Evolutionary conservation across 1,140 invertebrate genomes (phyloP).

Genomic region (Drosophila melanogaster): Release_6_plus_ISO1_MT NT_037436.4:19342501-19343000

Average conservation of each 20-base stretch:
- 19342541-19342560: not conserved
- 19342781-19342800: not conserved
- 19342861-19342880: not conserved
- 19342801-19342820: not conserved
- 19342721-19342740: not conserved
- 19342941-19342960: not conserved
- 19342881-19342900: not conserved
- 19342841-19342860: no score
- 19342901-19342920: no score
- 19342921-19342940: not conserved
- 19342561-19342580: constrained; percentile 1
- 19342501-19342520: constrained; percentile 8
- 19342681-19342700: not conserved
- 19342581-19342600: not conserved
- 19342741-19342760: not conserved
- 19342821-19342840: not conserved
- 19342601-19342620: not conserved
- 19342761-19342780: no score
- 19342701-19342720: not conserved
- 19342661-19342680: not conserved
- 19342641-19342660: not conserved
- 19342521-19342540: constrained; percentile 3
- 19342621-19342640: not conserved
- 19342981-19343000: constrained; percentile 35
- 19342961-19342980: constrained; percentile 22